Evolutionary conservation across 2,888 invertebrate species (phyloP).

Genomic region (Dryadula phaetusa): DNA sequence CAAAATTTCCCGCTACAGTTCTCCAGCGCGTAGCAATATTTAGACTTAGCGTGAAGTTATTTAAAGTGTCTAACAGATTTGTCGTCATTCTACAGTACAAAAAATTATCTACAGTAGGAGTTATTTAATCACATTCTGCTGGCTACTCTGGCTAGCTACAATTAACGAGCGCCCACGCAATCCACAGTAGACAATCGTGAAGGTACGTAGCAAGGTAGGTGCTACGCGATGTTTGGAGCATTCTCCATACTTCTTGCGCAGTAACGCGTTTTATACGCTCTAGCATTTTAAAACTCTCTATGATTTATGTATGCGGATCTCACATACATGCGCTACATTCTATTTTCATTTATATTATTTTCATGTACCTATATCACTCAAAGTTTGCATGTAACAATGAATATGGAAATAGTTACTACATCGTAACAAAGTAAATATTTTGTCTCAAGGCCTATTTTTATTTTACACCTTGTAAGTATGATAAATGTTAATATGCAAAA

Average conservation of each 20-base stretch:
- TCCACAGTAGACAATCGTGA: neutral
- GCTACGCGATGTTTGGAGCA: neutral
- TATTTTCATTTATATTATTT: slow-evolving; percentile 29
- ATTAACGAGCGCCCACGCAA: slow-evolving; percentile 1
- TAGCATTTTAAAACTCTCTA: slow-evolving; percentile 18
- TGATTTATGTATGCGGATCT: slow-evolving; percentile 28
- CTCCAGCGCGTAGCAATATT: too few species aligned
- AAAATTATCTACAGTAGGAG: too few species aligned
- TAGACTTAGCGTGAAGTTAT: too few species aligned
- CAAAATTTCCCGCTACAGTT: too few species aligned
- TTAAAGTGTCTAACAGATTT: too few species aligned
- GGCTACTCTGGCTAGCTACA: neutral
- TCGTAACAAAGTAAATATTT: slow-evolving; percentile 3
- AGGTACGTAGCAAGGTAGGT: slow-evolving; percentile 1
- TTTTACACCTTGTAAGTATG: neutral
- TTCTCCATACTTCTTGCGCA: neutral
- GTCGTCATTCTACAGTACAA: too few species aligned
- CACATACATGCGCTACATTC: slow-evolving; percentile 17
- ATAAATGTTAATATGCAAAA: slow-evolving; percentile 14
- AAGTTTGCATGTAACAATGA: neutral
- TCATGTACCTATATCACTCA: neutral
- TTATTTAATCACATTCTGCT: neutral
- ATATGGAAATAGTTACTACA: neutral
- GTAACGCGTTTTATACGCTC: slow-evolving; percentile 21
- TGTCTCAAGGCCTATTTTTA: neutral